Conservation (phyloP, 2,888 invertebrate genomes). For the Fragum fragum region DNA sequence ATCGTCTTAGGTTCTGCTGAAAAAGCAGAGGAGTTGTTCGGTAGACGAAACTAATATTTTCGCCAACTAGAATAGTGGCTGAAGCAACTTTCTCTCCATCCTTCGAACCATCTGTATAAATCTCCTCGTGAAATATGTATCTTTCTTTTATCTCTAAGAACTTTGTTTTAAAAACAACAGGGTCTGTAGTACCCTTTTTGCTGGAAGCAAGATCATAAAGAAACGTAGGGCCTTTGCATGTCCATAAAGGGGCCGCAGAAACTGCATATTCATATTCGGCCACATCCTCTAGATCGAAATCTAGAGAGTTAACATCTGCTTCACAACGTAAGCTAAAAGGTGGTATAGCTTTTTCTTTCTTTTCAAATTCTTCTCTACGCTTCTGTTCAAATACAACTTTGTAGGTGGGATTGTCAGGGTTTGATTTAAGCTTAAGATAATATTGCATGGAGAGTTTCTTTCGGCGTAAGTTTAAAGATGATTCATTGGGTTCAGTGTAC, state of each 20-base stretch:
- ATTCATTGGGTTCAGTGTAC: constrained; percentile 35
- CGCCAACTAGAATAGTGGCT: background rate
- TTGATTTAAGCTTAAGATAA: constrained; percentile 17
- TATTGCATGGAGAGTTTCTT: constrained; percentile 27
- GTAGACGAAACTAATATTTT: background rate
- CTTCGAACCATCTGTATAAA: constrained; percentile 39
- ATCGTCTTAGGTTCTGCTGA: too few relatives aligned
- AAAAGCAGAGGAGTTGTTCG: background rate
- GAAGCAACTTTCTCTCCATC: constrained; percentile 19
- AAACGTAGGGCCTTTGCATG: too few relatives aligned
- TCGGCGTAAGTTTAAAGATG: background rate
- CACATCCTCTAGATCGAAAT: too few relatives aligned
- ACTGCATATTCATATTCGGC: too few relatives aligned
- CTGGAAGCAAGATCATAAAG: too few relatives aligned
- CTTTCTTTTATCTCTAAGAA: too few relatives aligned
- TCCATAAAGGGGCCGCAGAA: too few relatives aligned
- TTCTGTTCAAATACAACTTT: constrained; percentile 22
- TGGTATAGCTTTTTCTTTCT: background rate
- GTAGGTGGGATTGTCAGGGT: constrained; percentile 9
- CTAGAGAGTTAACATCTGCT: background rate
- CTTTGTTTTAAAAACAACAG: too few relatives aligned
- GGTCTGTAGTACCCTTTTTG: too few relatives aligned
- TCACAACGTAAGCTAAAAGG: constrained; percentile 24
- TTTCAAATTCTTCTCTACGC: background rate
- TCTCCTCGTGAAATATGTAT: too few relatives aligned